A percentile compares a stretch with the other conserved stretches of the same genome.
Conservation (phyloP, 23 tunicate genomes). For the Trididemnum clinides region DNA sequence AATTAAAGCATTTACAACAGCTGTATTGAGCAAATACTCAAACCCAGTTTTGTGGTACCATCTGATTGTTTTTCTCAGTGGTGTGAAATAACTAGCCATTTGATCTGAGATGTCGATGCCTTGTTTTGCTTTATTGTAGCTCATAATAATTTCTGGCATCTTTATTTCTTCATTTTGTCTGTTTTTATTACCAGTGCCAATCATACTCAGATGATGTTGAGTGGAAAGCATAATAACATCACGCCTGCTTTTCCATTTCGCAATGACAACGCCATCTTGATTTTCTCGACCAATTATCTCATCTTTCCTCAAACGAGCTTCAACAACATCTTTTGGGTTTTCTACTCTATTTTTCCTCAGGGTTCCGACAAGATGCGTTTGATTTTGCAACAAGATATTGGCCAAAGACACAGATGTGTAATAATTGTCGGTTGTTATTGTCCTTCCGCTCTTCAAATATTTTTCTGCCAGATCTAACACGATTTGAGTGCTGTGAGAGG, state of each 20-base stretch:
- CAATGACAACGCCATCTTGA: conserved; percentile 23
- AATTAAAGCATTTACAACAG: background rate
- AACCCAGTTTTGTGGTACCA: conserved; percentile 19
- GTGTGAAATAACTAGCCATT: conserved; percentile 10
- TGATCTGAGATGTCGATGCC: conserved; percentile 17
- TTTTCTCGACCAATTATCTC: background rate
- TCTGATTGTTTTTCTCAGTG: conserved; percentile 12
- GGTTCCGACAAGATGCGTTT: conserved; percentile 30
- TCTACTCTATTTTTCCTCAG: background rate
- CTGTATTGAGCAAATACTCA: background rate
- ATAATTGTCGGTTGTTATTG: conserved; percentile 1
- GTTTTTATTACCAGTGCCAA: conserved; percentile 5
- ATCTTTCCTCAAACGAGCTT: background rate
- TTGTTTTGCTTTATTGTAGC: conserved; percentile 7
- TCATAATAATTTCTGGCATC: conserved; percentile 1
- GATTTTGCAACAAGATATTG: background rate
- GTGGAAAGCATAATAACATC: conserved; percentile 3
- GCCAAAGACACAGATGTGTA: conserved; percentile 21
- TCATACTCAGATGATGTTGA: conserved; percentile 1
- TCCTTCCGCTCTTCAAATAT: conserved; percentile 4
- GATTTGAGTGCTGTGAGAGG: conserved; percentile 13
- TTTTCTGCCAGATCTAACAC: background rate
- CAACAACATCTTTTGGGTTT: background rate
- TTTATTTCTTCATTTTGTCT: background rate
- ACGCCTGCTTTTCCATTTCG: conserved; percentile 23